Evolutionary conservation across 2,797 vertebrate species (phyloP).

Genomic region (Clarias laeviceps): DNA sequence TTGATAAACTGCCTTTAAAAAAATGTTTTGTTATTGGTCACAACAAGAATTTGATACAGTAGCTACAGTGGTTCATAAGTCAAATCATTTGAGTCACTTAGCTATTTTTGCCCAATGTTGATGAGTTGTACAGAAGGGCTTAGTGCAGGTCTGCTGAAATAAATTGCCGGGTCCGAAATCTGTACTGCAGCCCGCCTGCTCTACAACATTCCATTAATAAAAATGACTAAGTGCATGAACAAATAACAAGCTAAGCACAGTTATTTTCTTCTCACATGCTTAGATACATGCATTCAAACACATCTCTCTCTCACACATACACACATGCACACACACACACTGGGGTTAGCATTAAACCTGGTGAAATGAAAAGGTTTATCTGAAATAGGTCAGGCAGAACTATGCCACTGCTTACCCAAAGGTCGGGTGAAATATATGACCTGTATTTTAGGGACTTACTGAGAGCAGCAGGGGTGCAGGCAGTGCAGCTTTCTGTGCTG

Average conservation of each 20-base stretch:
- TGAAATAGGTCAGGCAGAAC: conserved; percentile 62
- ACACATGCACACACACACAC: background rate
- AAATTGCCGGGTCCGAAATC: background rate
- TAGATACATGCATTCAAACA: background rate
- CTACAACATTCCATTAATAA: background rate
- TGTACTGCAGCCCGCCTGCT: background rate
- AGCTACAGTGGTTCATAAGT: too few species aligned
- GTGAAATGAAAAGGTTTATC: conserved; percentile 49
- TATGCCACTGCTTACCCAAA: conserved; percentile 48
- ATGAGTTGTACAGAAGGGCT: background rate
- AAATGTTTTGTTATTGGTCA: background rate
- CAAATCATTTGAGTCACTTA: background rate
- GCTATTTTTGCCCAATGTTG: background rate
- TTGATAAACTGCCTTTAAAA: background rate
- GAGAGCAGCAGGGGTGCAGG: conserved; percentile 60
- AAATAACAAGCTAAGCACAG: conserved; percentile 3
- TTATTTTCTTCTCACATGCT: background rate
- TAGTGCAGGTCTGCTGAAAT: background rate
- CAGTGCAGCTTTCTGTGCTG: conserved; percentile 58
- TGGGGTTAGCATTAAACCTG: conserved; percentile 21
- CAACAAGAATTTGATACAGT: background rate
- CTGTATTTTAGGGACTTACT: conserved; percentile 57
- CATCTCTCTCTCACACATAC: background rate
- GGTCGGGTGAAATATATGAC: conserved; percentile 56
- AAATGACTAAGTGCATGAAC: background rate